These are phyloP conservation scores for Petroica traversi DNA, from an alignment of 2,113 vertebrate genomes.

Conservation along the genomic window DNA sequence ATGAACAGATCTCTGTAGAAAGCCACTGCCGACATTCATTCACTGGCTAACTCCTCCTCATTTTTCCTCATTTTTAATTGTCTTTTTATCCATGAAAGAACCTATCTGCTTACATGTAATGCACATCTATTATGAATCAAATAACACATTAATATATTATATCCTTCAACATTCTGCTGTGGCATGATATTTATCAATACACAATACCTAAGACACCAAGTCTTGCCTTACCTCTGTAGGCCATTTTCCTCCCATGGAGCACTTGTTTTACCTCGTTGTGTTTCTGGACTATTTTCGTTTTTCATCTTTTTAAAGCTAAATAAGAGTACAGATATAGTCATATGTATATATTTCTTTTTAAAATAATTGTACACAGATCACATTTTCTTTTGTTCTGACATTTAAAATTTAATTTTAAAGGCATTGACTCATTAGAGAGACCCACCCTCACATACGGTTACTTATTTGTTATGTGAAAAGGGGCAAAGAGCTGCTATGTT, in stretches of 20 bases:
- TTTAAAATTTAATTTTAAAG: neutral
- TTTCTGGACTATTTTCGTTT: conserved; percentile 76
- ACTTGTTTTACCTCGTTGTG: conserved; percentile 75
- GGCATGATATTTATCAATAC: neutral
- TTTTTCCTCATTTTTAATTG: neutral
- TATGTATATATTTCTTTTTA: neutral
- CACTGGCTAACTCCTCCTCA: neutral
- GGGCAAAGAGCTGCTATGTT: neutral
- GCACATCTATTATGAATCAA: neutral
- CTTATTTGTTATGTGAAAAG: neutral
- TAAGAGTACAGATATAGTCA: neutral
- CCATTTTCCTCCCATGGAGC: conserved; percentile 86
- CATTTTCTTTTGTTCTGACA: neutral
- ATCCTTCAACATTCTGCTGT: neutral
- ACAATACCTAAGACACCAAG: neutral
- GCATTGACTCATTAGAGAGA: neutral
- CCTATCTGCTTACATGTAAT: neutral
- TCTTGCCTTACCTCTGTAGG: conserved; percentile 76
- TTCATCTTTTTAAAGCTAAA: conserved; percentile 81
- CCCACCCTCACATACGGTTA: neutral
- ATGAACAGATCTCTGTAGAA: neutral
- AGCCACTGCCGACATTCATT: neutral
- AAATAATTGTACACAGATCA: neutral
- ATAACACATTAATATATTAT: too few relatives aligned
- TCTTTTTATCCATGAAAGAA: neutral